phyloP scores from a whole-genome alignment of 1,140 invertebrate genomes.

The Adelges cooleyi region DNA sequence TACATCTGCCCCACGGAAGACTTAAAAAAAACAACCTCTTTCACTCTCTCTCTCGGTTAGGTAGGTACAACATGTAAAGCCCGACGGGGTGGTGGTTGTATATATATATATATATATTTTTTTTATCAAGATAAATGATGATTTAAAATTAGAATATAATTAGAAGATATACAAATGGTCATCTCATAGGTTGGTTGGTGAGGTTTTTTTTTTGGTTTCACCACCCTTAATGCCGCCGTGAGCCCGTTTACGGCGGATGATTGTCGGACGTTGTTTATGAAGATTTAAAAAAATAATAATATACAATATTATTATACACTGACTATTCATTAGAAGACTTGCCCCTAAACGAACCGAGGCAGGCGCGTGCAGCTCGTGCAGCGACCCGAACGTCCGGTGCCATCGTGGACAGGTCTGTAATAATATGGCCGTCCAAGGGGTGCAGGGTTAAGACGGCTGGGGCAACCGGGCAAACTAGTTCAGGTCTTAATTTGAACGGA shows the following conservation, averaged over 20 bases:
- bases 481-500: no score
- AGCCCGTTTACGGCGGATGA: conserved; percentile 3
- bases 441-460: no score
- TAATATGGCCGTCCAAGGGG: no score
- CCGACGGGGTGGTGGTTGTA: conserved; percentile 20
- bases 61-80: conserved; percentile 16
- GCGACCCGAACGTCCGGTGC: conserved; percentile 14
- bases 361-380: conserved; percentile 3
- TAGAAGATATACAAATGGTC: conserved; percentile 26
- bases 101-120: not conserved
- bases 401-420: no score
- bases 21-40: not conserved
- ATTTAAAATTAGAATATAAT: conserved; percentile 29
- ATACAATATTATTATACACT: not conserved
- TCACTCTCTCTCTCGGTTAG: not conserved
- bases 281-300: conserved; percentile 9
- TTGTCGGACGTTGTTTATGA: not conserved
- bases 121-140: conserved; percentile 29
- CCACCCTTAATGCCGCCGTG: conserved; percentile 10
- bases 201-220: conserved; percentile 9
- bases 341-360: conserved; percentile 11
- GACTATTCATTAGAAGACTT: conserved; percentile 19
- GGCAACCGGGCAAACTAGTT: no score
- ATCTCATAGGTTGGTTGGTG: not conserved
- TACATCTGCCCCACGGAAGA: conserved; percentile 15